These are phyloP conservation scores for Conistra vaccinii DNA, from an alignment of 2,888 invertebrate species.

Conservation along the genomic window DNA sequence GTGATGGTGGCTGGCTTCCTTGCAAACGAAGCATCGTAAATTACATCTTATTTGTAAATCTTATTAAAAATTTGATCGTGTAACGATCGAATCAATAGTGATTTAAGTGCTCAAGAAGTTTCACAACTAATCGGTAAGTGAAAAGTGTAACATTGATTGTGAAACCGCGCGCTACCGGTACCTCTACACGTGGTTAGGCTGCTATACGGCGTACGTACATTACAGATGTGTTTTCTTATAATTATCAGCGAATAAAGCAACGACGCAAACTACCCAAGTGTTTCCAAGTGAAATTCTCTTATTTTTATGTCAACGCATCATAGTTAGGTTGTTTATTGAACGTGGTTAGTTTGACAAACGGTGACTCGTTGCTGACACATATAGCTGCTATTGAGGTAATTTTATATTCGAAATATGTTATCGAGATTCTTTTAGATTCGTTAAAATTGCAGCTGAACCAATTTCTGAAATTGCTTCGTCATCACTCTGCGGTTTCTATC, in stretches of 20 bases:
- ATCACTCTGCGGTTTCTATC: conserved; percentile 29
- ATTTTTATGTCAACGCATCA: conserved; percentile 73
- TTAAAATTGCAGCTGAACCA: conserved; percentile 24
- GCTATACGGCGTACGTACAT: conserved; percentile 81
- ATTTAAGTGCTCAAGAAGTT: conserved; percentile 89
- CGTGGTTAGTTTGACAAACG: conserved; percentile 88
- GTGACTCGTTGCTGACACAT: conserved; percentile 82
- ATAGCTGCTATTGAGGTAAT: conserved; percentile 77
- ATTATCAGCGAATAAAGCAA: conserved; percentile 71
- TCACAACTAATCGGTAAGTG: conserved; percentile 88
- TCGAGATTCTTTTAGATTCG: conserved; percentile 31
- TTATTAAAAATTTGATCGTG: conserved; percentile 81
- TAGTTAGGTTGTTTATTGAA: conserved; percentile 87
- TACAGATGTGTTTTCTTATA: conserved; percentile 78
- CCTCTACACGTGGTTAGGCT: conserved; percentile 88
- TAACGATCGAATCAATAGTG: conserved; percentile 85
- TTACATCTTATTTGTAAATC: conserved; percentile 85
- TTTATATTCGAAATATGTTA: conserved; percentile 66
- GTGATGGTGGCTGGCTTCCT: conserved; percentile 91
- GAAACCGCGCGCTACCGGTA: conserved; percentile 88
- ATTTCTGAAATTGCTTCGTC: conserved; percentile 41
- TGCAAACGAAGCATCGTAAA: conserved; percentile 89
- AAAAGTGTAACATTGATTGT: conserved; percentile 80
- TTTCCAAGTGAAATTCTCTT: conserved; percentile 71
- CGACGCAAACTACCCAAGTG: conserved; percentile 66